A percentile compares a stretch with the other conserved stretches of the same genome.
These are phyloP conservation scores for Drosophila demipolita DNA, from an alignment of 2,888 invertebrate genomes.

Conservation along the genomic window DNA sequence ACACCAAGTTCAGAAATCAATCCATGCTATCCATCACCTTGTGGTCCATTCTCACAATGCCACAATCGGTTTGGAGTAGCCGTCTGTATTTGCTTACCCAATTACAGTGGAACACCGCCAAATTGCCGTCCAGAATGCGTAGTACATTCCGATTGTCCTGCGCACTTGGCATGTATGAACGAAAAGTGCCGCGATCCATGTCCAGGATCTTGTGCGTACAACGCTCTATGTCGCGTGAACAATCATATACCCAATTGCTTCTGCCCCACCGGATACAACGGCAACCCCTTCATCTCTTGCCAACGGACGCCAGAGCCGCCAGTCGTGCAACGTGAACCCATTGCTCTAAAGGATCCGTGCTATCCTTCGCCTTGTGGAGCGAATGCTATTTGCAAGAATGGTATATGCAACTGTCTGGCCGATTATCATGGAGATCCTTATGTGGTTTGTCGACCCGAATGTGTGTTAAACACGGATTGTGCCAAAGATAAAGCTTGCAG, in stretches of 20 bases:
- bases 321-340: slow-evolving; percentile 84
- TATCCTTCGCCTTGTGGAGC: slow-evolving; percentile 86
- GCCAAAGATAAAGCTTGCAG: slow-evolving; percentile 89
- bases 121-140: slow-evolving; percentile 87
- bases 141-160: slow-evolving; percentile 86
- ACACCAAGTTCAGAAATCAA: slow-evolving; percentile 54
- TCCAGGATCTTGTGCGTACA: slow-evolving; percentile 89
- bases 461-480: slow-evolving; percentile 90
- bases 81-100: slow-evolving; percentile 87
- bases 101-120: slow-evolving; percentile 87
- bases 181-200: slow-evolving; percentile 91
- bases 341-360: slow-evolving; percentile 83
- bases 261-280: slow-evolving; percentile 88
- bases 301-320: slow-evolving; percentile 86
- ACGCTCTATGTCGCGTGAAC: slow-evolving; percentile 89
- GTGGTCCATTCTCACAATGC: slow-evolving; percentile 89
- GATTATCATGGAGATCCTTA: slow-evolving; percentile 90
- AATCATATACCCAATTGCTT: slow-evolving; percentile 91
- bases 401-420: slow-evolving; percentile 88
- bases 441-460: slow-evolving; percentile 90
- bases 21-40: slow-evolving; percentile 88
- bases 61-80: slow-evolving; percentile 88
- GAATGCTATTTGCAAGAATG: slow-evolving; percentile 86
- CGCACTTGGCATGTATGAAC: slow-evolving; percentile 87
- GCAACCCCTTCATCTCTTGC: slow-evolving; percentile 89